Base-by-base conservation (phyloP, 23 tunicate species). In the Botrylloides violaceus region DNA sequence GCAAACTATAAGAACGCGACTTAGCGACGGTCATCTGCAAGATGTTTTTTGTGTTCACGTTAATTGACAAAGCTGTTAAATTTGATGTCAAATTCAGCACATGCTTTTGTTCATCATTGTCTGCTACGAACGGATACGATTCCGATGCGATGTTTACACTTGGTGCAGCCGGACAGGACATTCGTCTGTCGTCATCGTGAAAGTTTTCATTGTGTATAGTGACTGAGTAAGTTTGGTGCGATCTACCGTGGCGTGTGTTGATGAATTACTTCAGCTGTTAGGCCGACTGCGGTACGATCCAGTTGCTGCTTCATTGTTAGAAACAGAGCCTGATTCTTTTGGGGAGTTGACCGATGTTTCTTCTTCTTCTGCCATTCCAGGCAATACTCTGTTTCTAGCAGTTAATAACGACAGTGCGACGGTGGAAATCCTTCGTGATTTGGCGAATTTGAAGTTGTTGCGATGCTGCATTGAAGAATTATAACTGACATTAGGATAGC, bases 11-110 rank as follows among this genome's bases (percentile, higher is more conserved):
- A n/a, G n/a, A n/a, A n/a, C n/a, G n/a, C n/a, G n/a, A n/a, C n/a
- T n/a, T n/a, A n/a, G n/a, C n/a, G n/a, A n/a, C n/a, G n/a, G n/a
- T n/a, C n/a, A n/a, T n/a, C n/a, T n/a, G n/a, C n/a, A n/a, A n/a
- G n/a, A n/a, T n/a, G n/a, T n/a, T 68, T 39, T 36, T 68, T 68
- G 58, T 68, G 74, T 9, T 53, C 74, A 19, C 74, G 74, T 6
- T 37, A 68, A 36, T 68, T 68, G 1, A 36, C 74, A 6, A 43
- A 26, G 29, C 58, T 68, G 19, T 39, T 23, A 1, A 68, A 68
- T 2, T 28, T 35, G 24, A 68, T 68, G 1, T 39, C 74, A 25
- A 55, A 68, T 37, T 68, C 49, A 2, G 37, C 28, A 26, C 74
- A 68, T 68, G 43, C 12, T 43, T 0, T 28, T 68, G 56, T 68